These are phyloP conservation scores for Botia kubotai DNA, from an alignment of 2,797 vertebrate genomes.

Conservation along the genomic window DNA sequence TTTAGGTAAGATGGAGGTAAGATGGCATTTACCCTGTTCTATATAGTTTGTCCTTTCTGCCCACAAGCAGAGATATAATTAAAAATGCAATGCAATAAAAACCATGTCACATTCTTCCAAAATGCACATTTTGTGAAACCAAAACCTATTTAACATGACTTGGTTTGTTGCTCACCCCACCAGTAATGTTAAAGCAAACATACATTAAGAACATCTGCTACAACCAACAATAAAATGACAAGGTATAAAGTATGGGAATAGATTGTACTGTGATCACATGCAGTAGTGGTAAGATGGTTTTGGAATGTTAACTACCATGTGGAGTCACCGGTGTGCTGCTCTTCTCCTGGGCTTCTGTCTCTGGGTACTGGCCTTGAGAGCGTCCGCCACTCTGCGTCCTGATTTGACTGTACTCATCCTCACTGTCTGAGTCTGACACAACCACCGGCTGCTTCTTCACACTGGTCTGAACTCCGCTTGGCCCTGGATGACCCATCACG, in stretches of 20 bases:
- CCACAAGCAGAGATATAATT: no score
- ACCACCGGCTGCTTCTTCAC: slow-evolving; percentile 84
- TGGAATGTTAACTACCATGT: slow-evolving; percentile 52
- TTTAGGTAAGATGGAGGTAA: no score
- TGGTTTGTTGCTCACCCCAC: no score
- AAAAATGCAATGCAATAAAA: no score
- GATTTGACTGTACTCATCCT: slow-evolving; percentile 88
- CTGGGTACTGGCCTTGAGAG: slow-evolving; percentile 70
- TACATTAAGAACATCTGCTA: no score
- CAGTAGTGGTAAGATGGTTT: not conserved
- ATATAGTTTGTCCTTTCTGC: no score
- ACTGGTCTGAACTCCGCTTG: slow-evolving; percentile 87
- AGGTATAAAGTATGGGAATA: not conserved
- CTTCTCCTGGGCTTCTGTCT: slow-evolving; percentile 74
- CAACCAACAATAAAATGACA: no score
- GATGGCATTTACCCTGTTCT: no score
- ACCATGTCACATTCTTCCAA: no score
- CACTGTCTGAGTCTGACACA: slow-evolving; percentile 94
- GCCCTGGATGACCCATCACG: slow-evolving; percentile 77
- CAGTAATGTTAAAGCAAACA: no score
- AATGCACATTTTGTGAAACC: no score
- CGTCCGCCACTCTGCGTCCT: slow-evolving; percentile 60
- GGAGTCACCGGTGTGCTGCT: slow-evolving; percentile 69
- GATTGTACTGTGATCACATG: not conserved
- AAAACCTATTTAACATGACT: no score